Evolutionary conservation across 2,888 invertebrate genomes (phyloP).

Genomic region (Lasioglossum marginatum): DNA sequence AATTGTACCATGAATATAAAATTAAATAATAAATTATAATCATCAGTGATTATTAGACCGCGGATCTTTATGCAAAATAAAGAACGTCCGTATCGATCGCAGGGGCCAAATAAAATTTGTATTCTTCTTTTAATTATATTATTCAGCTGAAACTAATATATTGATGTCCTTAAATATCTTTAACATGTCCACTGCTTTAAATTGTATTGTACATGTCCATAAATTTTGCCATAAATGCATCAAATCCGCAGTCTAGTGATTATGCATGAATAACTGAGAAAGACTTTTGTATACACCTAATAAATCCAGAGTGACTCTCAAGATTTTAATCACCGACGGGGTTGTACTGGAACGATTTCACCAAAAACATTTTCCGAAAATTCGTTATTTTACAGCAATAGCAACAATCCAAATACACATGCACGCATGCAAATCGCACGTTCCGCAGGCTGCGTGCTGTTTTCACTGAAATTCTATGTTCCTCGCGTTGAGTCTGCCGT

Average conservation of each 20-base stretch:
- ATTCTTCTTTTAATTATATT: no score
- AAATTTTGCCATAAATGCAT: no score
- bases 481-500: constrained; percentile 10
- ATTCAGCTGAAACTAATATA: no score
- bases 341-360: background rate
- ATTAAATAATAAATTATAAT: background rate
- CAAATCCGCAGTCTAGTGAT: background rate
- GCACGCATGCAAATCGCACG: background rate
- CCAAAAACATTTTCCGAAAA: background rate
- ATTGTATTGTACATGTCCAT: no score
- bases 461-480: constrained; percentile 25
- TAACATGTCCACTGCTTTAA: no score
- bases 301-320: no score
- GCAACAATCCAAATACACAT: background rate
- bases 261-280: background rate
- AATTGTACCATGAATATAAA: background rate
- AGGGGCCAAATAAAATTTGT: no score
- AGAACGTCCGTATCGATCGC: no score
- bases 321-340: no score
- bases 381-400: background rate
- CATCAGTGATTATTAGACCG: background rate
- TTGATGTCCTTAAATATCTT: no score
- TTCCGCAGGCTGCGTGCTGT: background rate
- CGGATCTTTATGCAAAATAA: no score
- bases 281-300: background rate